A percentile compares a stretch with the other conserved stretches of the same genome.
Conservation (phyloP, 2,797 vertebrate species). For the Oreonectes daqikongensis region DNA sequence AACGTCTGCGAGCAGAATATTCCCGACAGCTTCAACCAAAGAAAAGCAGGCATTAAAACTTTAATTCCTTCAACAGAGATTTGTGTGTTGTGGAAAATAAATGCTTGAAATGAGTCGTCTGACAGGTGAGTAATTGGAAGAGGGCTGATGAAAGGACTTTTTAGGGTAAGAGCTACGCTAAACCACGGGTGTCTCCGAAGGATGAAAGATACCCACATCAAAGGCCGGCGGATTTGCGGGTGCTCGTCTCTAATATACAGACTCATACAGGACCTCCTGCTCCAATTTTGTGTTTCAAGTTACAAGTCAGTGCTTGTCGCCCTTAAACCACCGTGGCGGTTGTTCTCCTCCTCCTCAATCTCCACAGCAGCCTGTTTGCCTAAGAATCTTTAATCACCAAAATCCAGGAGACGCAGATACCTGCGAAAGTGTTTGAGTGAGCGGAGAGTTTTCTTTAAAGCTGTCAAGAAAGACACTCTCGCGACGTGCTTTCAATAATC, state of each 20-base stretch:
- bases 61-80: conserved; percentile 52
- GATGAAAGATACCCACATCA: conserved; percentile 66
- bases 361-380: conserved; percentile 46
- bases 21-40: conserved; percentile 15
- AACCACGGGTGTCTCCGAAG: conserved; percentile 52
- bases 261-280: conserved; percentile 48
- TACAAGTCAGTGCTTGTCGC: conserved; percentile 66
- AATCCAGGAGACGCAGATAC: conserved; percentile 41
- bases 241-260: conserved; percentile 51
- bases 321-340: conserved; percentile 64
- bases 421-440: conserved; percentile 36
- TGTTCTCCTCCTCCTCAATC: conserved; percentile 55
- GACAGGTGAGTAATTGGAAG: conserved; percentile 56
- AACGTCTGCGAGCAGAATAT: conserved; percentile 20
- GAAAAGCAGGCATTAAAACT: conserved; percentile 53
- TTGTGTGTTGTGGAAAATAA: conserved; percentile 52
- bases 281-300: conserved; percentile 60
- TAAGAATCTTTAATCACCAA: conserved; percentile 39
- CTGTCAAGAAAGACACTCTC: conserved; percentile 9
- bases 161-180: conserved; percentile 55
- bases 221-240: conserved; percentile 56
- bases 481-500: not conserved
- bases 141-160: conserved; percentile 54
- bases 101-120: conserved; percentile 42
- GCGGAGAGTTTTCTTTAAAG: conserved; percentile 24